phyloP scores from a whole-genome alignment of 2,888 invertebrate species.

The Hypsopygia costalis region DNA sequence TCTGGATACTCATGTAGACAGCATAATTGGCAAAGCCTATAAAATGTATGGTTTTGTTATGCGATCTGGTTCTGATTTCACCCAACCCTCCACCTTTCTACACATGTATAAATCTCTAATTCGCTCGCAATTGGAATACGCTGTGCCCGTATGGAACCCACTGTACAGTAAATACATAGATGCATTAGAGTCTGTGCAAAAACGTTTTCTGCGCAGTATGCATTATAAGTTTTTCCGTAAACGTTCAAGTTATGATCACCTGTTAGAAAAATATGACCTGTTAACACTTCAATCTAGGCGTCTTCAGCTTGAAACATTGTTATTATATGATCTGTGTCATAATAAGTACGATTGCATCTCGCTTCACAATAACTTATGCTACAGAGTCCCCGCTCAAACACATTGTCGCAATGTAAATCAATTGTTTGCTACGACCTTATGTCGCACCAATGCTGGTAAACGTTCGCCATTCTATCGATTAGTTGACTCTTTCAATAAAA shows the following conservation, averaged over 20 bases:
- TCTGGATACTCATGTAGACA: constrained; percentile 10
- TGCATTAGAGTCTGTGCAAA: constrained; percentile 9
- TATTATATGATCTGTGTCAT: background rate
- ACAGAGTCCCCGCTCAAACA: constrained; percentile 1
- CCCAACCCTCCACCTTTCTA: constrained; percentile 8
- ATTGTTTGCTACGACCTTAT: constrained; percentile 3
- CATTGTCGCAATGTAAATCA: background rate
- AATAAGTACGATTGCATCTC: constrained; percentile 3
- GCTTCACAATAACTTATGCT: constrained; percentile 4
- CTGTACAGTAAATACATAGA: constrained; percentile 11
- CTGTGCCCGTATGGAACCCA: constrained; percentile 10
- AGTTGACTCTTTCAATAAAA: background rate
- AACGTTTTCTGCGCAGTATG: constrained; percentile 5
- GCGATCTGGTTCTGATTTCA: constrained; percentile 11
- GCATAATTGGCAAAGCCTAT: constrained; percentile 15
- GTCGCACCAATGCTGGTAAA: constrained; percentile 8
- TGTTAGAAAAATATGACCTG: constrained; percentile 2
- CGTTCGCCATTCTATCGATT: constrained; percentile 1
- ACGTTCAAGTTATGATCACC: background rate
- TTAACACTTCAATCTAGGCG: constrained; percentile 5
- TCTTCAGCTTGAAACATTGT: background rate
- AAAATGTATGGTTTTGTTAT: constrained; percentile 17
- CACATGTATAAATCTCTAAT: constrained; percentile 12
- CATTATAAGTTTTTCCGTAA: constrained; percentile 2
- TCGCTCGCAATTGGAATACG: constrained; percentile 16